Evolutionary conservation across 2,797 vertebrate species (phyloP).

Genomic region (Galaxias olidus): DNA sequence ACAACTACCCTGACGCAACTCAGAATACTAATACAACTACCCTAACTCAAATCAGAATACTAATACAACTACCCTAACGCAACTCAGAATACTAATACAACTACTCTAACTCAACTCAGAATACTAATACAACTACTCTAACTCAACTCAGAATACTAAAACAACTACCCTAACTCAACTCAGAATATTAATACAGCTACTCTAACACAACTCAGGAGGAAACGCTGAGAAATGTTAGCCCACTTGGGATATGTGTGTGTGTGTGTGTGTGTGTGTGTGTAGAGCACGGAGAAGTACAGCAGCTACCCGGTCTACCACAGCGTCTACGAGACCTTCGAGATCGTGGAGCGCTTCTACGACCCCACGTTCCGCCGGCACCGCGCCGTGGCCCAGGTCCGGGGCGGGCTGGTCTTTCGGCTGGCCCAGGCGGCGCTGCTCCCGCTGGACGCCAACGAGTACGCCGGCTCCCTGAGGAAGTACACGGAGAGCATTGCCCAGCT

Average conservation of each 20-base stretch:
- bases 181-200: too few species aligned
- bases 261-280: slow-evolving; percentile 25
- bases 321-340: slow-evolving; percentile 91
- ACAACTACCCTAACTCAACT: too few species aligned
- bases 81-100: too few species aligned
- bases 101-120: too few species aligned
- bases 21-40: background rate
- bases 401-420: slow-evolving; percentile 83
- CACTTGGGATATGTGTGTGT: background rate
- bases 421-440: slow-evolving; percentile 84
- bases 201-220: too few species aligned
- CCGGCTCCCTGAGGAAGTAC: slow-evolving; percentile 77
- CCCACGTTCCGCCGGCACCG: slow-evolving; percentile 86
- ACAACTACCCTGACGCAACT: background rate
- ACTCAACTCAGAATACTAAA: too few species aligned
- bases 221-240: too few species aligned
- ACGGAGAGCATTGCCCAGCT: slow-evolving; percentile 76
- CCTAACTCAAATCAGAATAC: too few species aligned
- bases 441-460: slow-evolving; percentile 85
- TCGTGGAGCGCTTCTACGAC: slow-evolving; percentile 92
- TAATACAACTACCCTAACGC: too few species aligned
- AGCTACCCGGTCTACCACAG: slow-evolving; percentile 94
- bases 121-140: too few species aligned
- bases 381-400: slow-evolving; percentile 86
- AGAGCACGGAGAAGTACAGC: slow-evolving; percentile 85